A percentile compares a stretch with the other conserved stretches of the same genome.
Evolutionary conservation across 2,113 vertebrate species (phyloP).

Genomic region (Tragelaphus strepsiceros): DNA sequence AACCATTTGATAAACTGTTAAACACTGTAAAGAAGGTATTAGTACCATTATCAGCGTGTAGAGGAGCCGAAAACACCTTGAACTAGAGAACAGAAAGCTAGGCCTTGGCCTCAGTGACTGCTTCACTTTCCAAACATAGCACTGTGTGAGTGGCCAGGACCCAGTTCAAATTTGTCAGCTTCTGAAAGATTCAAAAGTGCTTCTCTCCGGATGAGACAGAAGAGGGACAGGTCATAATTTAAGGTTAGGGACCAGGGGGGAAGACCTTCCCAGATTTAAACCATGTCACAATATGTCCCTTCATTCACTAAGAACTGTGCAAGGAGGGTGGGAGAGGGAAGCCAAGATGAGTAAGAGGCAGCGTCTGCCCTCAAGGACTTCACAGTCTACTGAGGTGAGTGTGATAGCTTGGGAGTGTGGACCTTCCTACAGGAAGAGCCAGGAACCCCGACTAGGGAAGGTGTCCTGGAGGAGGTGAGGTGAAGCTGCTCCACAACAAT

Average conservation of each 20-base stretch:
- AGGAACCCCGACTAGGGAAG: background rate
- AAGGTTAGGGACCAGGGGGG: background rate
- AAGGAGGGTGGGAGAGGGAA: background rate
- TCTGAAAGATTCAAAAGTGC: background rate
- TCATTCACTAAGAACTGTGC: background rate
- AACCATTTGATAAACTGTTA: background rate
- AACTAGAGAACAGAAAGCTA: background rate
- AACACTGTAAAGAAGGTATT: background rate
- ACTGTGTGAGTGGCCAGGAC: background rate
- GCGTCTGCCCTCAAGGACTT: background rate
- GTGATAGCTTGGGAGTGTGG: background rate
- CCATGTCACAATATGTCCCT: background rate
- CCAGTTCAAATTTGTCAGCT: background rate
- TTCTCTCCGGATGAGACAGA: fast-evolving
- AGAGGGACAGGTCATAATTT: background rate
- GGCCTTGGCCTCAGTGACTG: background rate
- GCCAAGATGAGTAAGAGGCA: background rate
- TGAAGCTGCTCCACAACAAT: background rate
- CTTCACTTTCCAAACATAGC: background rate
- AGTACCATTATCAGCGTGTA: fast-evolving
- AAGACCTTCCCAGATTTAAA: background rate
- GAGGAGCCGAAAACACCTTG: background rate
- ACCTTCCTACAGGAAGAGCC: background rate
- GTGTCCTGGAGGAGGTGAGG: background rate
- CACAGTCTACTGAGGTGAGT: background rate